A percentile compares a stretch with the other conserved stretches of the same genome.
phyloP scores from a whole-genome alignment of 2,113 vertebrate species.

The Oryctolagus cuniculus region mOryCun1.1 NC_091434.1:27198501-27199000 shows the following conservation, averaged over 20 bases:
- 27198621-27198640: not conserved
- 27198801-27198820: too few species aligned
- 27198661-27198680: not conserved
- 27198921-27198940: not conserved
- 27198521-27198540: not conserved
- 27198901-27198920: not conserved
- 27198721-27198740: too few species aligned
- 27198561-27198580: not conserved
- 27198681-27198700: too few species aligned
- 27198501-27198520: not conserved
- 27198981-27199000: not conserved
- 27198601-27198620: not conserved
- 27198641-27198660: not conserved
- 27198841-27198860: too few species aligned
- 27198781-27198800: too few species aligned
- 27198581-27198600: not conserved
- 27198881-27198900: not conserved
- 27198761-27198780: too few species aligned
- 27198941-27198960: constrained; percentile 19
- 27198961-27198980: not conserved
- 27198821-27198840: too few species aligned
- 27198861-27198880: not conserved
- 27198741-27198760: too few species aligned
- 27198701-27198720: too few species aligned
- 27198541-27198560: not conserved